These are phyloP conservation scores for Cranoglanis bouderius DNA, from an alignment of 2,113 vertebrate genomes.

Conservation along the genomic window DNA sequence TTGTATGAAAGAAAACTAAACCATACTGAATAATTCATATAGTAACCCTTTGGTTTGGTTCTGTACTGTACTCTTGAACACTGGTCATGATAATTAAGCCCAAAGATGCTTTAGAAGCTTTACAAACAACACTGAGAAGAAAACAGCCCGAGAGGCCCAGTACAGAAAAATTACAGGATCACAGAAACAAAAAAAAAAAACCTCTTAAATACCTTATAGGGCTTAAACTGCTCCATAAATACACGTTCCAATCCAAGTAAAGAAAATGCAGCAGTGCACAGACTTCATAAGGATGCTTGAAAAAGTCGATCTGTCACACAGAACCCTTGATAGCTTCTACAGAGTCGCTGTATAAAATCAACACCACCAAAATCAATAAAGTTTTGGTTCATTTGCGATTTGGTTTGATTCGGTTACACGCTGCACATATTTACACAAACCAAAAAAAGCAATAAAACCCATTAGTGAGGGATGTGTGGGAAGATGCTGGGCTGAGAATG, in stretches of 20 bases:
- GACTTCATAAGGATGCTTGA: background rate
- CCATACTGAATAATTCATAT: background rate
- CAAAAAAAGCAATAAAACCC: background rate
- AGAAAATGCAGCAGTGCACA: background rate
- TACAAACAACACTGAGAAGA: background rate
- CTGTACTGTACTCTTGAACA: background rate
- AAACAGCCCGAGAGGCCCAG: background rate
- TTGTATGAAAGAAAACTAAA: background rate
- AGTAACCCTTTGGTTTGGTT: background rate
- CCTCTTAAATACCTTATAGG: background rate
- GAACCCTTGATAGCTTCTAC: background rate
- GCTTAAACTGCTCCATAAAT: background rate
- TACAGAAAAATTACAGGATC: background rate
- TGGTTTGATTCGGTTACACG: background rate
- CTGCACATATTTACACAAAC: background rate
- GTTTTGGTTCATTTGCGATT: background rate
- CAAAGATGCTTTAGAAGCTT: background rate
- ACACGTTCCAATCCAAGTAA: background rate
- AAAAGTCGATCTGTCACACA: background rate
- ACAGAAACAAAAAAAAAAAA: background rate
- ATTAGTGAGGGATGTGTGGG: slow-evolving; percentile 11
- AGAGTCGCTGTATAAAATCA: background rate
- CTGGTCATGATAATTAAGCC: background rate
- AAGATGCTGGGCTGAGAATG: background rate
- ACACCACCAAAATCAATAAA: background rate